These are phyloP conservation scores for Ceratina calcarata DNA, from an alignment of 1,140 invertebrate species.

Conservation along the genomic window DNA sequence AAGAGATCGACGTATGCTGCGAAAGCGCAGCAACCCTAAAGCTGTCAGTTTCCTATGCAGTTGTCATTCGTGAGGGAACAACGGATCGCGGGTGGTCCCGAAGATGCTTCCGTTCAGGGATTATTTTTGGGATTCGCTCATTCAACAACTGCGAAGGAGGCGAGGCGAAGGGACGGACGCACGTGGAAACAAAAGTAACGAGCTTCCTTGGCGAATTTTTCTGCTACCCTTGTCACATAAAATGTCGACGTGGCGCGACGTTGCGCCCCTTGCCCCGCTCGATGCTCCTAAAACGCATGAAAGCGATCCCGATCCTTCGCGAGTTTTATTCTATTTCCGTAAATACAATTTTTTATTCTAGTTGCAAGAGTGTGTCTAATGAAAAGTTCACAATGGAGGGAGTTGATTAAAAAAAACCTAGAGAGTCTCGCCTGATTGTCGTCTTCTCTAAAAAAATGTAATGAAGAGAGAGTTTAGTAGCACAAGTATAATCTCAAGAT, in stretches of 20 bases:
- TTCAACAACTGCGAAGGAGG: conserved; percentile 22
- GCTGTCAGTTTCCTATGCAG: not conserved
- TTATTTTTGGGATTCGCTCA: conserved; percentile 52
- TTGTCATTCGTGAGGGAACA: conserved; percentile 53
- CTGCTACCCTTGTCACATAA: conserved; percentile 28
- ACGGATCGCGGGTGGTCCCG: not conserved
- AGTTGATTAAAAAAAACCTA: too few relatives aligned
- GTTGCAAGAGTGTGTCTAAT: not conserved
- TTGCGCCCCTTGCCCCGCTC: not conserved
- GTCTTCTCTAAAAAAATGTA: too few relatives aligned
- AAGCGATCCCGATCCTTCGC: not conserved
- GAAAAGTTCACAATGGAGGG: too few relatives aligned
- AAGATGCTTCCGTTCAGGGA: not conserved
- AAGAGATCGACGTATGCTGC: not conserved
- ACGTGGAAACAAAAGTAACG: conserved; percentile 53
- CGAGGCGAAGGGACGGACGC: conserved; percentile 21
- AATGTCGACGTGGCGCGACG: conserved; percentile 33
- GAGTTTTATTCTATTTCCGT: not conserved
- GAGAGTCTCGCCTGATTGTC: too few relatives aligned
- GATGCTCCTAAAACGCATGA: not conserved
- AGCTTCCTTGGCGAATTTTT: conserved; percentile 56
- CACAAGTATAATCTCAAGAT: too few relatives aligned
- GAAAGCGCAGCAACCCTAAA: not conserved
- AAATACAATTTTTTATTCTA: not conserved
- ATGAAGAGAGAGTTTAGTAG: too few relatives aligned